Evolutionary conservation across 2,797 vertebrate species (phyloP).

Genomic region (Hyperoplus lanceolatus): DNA sequence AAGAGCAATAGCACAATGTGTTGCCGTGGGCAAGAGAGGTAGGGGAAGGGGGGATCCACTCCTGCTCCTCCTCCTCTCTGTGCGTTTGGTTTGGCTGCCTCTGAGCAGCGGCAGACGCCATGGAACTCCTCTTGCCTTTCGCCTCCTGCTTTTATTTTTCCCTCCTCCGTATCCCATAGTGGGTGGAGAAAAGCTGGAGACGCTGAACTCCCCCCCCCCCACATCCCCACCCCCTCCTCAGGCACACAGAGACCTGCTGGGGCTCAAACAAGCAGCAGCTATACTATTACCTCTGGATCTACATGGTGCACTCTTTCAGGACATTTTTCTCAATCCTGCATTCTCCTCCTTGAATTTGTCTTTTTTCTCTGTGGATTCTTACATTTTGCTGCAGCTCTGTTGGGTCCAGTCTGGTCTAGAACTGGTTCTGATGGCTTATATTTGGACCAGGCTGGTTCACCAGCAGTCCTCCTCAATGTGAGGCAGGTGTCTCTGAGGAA

Average conservation of each 20-base stretch:
- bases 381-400: neutral
- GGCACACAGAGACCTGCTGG: constrained; percentile 63
- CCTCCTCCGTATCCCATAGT: constrained; percentile 68
- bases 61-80: constrained; percentile 43
- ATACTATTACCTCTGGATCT: constrained; percentile 41
- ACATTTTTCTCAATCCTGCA: constrained; percentile 30
- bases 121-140: constrained; percentile 66
- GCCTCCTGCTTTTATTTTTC: constrained; percentile 70
- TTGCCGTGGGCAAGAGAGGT: constrained; percentile 72
- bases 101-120: constrained; percentile 66
- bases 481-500: constrained; percentile 81
- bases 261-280: constrained; percentile 55
- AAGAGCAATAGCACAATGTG: constrained; percentile 80
- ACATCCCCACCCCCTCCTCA: neutral
- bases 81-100: constrained; percentile 74
- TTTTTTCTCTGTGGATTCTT: constrained; percentile 14
- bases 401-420: constrained; percentile 1
- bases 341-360: constrained; percentile 13
- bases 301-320: constrained; percentile 35
- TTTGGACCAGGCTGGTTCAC: constrained; percentile 30
- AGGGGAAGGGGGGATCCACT: constrained; percentile 36
- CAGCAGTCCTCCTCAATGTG: constrained; percentile 41
- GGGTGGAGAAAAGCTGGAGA: constrained; percentile 75
- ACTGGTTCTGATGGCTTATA: constrained; percentile 53
- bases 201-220: constrained; percentile 19